Base-by-base conservation (phyloP, 1,140 invertebrate genomes). In the Oncopodura yosiiana region DNA sequence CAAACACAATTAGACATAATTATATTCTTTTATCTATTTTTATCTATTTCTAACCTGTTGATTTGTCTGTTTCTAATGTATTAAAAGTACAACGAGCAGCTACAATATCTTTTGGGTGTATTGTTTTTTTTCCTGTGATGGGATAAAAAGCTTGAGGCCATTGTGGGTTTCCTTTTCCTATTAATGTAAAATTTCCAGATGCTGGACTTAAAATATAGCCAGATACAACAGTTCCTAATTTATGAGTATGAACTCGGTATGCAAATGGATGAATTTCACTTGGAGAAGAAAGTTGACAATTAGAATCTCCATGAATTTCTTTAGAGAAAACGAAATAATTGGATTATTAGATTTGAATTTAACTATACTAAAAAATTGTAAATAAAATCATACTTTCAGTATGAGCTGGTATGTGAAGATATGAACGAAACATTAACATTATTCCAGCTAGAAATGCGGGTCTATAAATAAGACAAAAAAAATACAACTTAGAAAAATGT, bases 181-280 rank as follows among this genome's bases (percentile, higher is more conserved):
- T 37, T 27, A 27, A 23, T 11, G 30, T 30, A 52, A 57, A 45
- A 24, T 46, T 18, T 18, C 34, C 29, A 30, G 9, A 42, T 21
- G 42, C 44, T 11, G 26, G 27, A 34, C 59, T 43, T 27, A 66
- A 64, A 21, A 51, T 54, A 60, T 78, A 78, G 3, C 75, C 77
- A 21, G 72, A 66, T 24, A 78, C 74, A 8, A 77, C 76, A 14
- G 56, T 43, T 62, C 76, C 73, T 34, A 76, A 57, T 54, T 65
- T 64, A 65, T 80, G 78, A 4, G 79, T 76, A 67, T 81, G 79
- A 38, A 77, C 75, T 46, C 78, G 68, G 66, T 69, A 81, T 4
- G 76, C 78, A 67, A 80, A 81, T 11, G 75, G 70, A 65, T 75
- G 70, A 39, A 78, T 66, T 8, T 66, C 58, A 29, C 53, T 43